Base-by-base conservation (phyloP, 2,888 invertebrate genomes). In the Dusona sp. region DNA sequence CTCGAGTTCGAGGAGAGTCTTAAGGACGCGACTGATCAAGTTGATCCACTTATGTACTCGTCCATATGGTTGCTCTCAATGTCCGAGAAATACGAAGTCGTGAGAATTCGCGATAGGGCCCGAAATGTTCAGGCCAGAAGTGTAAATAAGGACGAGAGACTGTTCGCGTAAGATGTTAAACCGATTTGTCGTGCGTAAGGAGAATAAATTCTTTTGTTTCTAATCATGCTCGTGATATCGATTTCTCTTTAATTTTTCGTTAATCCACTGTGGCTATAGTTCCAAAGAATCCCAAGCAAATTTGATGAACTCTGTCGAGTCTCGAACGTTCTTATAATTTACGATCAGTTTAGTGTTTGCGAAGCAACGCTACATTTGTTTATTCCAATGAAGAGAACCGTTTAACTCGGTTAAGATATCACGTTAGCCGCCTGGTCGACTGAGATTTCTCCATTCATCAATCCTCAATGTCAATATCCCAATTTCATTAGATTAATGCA, bases 1-100 rank as follows among this genome's bases (percentile, higher is more conserved):
- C 74, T 91, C 33, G 90, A 89, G 78, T 91, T 89, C 79, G 90
- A 90, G 67, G 88, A 89, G 74, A 89, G 85, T 70, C 83, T 89
- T n/a, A 89, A 90, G 84, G 89, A 90, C 65, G 89, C 90, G 0
- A 83, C 88, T n/a, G 91, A 90, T 80, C 88, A 88, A 73, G 88
- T 90, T n/a, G 90, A 91, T 86, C 88, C 89, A 48, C 85, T 90
- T 73, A 82, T 89, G 36, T 90, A 89, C 77, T 89, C 90, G 13
- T 89, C 88, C n/a, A 86, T 88, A 61, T 89, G 90, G 89, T 65
- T 90, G 16, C 82, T 89, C 42, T 88, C 88, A 29, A 87, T 88
- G 86, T 89, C 89, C 3, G 88, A 89, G 73, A 90, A 88, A 79
- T 89, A 86, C 82, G 90, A 90, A 78, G 85, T 89, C 42, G 88